A percentile compares a stretch with the other conserved stretches of the same genome.
Evolutionary conservation across 2,888 invertebrate genomes (phyloP).

Genomic region (Ophion ellenae): DNA sequence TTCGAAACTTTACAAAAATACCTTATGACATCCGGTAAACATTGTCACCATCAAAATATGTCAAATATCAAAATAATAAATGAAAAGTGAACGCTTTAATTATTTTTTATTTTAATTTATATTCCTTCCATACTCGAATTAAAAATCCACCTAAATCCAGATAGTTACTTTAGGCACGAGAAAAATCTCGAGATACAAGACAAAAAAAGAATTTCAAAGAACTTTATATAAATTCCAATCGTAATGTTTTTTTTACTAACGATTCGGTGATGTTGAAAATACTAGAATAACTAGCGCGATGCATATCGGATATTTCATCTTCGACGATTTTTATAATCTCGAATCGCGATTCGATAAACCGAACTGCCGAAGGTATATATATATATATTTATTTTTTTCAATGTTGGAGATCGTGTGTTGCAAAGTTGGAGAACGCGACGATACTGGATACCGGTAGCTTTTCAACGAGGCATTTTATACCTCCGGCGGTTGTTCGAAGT

Average conservation of each 20-base stretch:
- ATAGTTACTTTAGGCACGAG: not conserved
- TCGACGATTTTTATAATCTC: conserved; percentile 26
- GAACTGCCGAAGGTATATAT: not conserved
- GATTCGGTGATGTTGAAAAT: conserved; percentile 72
- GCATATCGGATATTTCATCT: conserved; percentile 71
- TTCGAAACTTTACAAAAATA: too few species aligned
- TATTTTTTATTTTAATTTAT: not conserved
- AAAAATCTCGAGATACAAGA: not conserved
- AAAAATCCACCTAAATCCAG: not conserved
- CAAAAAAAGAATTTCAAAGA: not conserved
- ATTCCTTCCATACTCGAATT: not conserved
- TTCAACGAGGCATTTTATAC: conserved; percentile 77
- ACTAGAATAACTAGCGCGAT: conserved; percentile 72
- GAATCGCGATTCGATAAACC: conserved; percentile 16
- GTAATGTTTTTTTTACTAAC: conserved; percentile 69
- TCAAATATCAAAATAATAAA: too few species aligned
- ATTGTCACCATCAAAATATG: too few species aligned
- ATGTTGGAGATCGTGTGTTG: conserved; percentile 42
- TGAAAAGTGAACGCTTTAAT: too few species aligned
- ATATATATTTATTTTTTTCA: conserved; percentile 4
- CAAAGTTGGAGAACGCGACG: conserved; percentile 67
- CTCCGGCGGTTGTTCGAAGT: conserved; percentile 65
- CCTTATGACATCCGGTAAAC: too few species aligned
- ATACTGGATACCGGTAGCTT: conserved; percentile 75
- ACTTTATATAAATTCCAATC: not conserved